Percentiles rank a stretch among this genome's conserved stretches.
These are phyloP conservation scores for Papilio glaucus DNA, from an alignment of 1,140 invertebrate species.

Conservation along the genomic window DNA sequence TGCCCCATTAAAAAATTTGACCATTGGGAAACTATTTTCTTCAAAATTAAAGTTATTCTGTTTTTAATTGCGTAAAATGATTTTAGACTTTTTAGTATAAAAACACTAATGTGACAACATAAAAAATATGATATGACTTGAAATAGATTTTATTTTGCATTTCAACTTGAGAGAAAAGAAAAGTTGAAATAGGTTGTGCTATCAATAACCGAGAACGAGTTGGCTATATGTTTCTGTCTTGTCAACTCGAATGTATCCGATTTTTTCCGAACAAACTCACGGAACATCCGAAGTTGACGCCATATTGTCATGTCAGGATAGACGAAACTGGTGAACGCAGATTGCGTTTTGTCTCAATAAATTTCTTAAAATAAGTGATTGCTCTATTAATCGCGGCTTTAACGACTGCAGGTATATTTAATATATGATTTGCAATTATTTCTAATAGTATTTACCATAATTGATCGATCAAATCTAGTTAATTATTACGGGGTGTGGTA, in stretches of 20 bases:
- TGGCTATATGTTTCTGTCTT: slow-evolving; percentile 43
- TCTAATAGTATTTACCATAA: not conserved
- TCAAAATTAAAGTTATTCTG: no score
- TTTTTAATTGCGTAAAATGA: no score
- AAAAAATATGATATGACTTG: no score
- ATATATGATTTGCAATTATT: slow-evolving; percentile 33
- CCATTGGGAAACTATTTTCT: no score
- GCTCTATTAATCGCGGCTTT: slow-evolving; percentile 50
- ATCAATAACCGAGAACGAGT: slow-evolving; percentile 45
- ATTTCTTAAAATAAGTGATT: slow-evolving; percentile 51
- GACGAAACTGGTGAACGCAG: slow-evolving; percentile 61
- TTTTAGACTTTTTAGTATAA: no score
- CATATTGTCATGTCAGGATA: slow-evolving; percentile 80
- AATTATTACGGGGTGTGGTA: slow-evolving; percentile 75
- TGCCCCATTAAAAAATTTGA: no score
- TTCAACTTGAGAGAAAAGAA: no score
- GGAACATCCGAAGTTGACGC: slow-evolving; percentile 59
- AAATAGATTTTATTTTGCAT: no score
- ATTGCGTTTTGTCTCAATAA: slow-evolving; percentile 53
- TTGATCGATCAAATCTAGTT: slow-evolving; percentile 50
- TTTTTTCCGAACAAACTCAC: slow-evolving; percentile 47
- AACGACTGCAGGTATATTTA: slow-evolving; percentile 53
- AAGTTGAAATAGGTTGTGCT: no score
- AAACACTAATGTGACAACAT: no score
- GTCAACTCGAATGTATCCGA: slow-evolving; percentile 53